phyloP scores from a whole-genome alignment of 2,797 vertebrate genomes.

The Mus minutoides region DNA sequence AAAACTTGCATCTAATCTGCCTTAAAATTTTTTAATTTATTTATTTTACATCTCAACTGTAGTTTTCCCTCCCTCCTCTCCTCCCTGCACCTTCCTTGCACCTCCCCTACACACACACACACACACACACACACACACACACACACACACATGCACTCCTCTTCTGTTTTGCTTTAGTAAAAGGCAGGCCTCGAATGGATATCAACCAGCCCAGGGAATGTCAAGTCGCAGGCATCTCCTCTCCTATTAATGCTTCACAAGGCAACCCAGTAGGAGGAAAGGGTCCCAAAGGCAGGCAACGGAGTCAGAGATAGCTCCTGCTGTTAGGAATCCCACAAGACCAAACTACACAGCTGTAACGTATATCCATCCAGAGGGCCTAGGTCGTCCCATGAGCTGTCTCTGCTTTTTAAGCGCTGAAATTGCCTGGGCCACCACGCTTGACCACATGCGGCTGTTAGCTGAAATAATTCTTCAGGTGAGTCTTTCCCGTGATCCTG shows the following conservation, averaged over 20 bases:
- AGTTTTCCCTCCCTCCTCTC: neutral
- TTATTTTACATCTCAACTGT: neutral
- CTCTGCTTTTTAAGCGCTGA: neutral
- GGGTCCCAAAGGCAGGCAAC: neutral
- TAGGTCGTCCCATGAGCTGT: neutral
- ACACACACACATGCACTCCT: neutral
- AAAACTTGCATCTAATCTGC: neutral
- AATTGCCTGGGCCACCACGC: neutral
- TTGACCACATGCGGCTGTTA: neutral
- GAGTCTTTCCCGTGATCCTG: neutral
- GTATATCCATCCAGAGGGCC: neutral
- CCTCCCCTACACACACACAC: neutral
- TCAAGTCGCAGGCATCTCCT: neutral
- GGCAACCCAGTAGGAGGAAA: neutral
- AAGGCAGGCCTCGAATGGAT: neutral
- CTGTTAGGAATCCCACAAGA: neutral
- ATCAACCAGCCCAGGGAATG: neutral
- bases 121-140: neutral
- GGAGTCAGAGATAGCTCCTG: neutral
- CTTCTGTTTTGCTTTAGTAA: neutral
- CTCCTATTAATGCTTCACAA: neutral
- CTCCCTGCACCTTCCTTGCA: neutral
- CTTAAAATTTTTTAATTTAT: too few species aligned
- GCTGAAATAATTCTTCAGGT: neutral
- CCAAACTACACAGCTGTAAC: neutral